Evolutionary conservation across 2,888 invertebrate genomes (phyloP).

Genomic region (Dioctria rufipes): DNA sequence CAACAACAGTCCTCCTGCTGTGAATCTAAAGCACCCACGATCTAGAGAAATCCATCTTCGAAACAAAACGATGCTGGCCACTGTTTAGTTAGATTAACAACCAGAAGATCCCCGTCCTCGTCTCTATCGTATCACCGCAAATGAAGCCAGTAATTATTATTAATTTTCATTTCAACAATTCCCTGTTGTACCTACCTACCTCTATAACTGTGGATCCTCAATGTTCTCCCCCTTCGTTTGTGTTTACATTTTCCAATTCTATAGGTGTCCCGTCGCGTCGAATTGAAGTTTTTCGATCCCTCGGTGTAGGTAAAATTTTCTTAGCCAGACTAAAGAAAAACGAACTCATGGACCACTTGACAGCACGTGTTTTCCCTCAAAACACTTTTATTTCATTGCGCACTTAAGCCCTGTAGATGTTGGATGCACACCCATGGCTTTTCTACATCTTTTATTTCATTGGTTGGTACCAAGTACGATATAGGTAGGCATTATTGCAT

Average conservation of each 20-base stretch:
- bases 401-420: background rate
- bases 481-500: too few relatives aligned
- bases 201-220: background rate
- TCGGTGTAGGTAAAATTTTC: background rate
- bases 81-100: too few relatives aligned
- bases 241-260: background rate
- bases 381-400: background rate
- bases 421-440: constrained; percentile 1
- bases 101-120: too few relatives aligned
- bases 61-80: too few relatives aligned
- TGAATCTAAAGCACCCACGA: too few relatives aligned
- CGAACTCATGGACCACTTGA: constrained; percentile 15
- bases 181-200: background rate
- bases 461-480: background rate
- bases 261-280: background rate
- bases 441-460: background rate
- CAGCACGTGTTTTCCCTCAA: constrained; percentile 34
- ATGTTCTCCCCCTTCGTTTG: background rate
- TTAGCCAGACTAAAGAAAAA: background rate
- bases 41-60: too few relatives aligned
- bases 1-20: too few relatives aligned
- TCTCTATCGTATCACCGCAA: too few relatives aligned
- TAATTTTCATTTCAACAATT: background rate
- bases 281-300: background rate
- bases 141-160: background rate